Percentiles rank a stretch among this genome's conserved stretches.
Conservation (phyloP, 2,888 invertebrate species). For the Hydriomena furcata region DNA sequence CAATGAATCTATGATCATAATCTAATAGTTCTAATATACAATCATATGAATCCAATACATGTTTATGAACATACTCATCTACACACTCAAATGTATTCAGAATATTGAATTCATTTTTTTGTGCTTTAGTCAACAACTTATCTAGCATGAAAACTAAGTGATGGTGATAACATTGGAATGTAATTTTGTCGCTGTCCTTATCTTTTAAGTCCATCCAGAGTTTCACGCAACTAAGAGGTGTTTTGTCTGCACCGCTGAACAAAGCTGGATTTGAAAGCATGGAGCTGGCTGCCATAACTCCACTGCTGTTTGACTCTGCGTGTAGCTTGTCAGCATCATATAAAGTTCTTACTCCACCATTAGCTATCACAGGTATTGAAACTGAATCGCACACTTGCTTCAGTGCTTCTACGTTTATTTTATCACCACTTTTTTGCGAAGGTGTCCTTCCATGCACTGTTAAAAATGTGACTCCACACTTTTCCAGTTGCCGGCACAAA, state of each 20-base stretch:
- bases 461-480: slow-evolving; percentile 94
- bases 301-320: slow-evolving; percentile 87
- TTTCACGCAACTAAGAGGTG: slow-evolving; percentile 90
- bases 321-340: slow-evolving; percentile 88
- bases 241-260: slow-evolving; percentile 88
- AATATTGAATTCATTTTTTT: slow-evolving; percentile 91
- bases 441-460: slow-evolving; percentile 97
- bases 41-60: slow-evolving; percentile 69
- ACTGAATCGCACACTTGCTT: slow-evolving; percentile 87
- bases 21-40: slow-evolving; percentile 43
- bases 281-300: slow-evolving; percentile 97
- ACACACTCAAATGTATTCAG: slow-evolving; percentile 87
- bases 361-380: slow-evolving; percentile 94
- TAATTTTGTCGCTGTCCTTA: slow-evolving; percentile 83
- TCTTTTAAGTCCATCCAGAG: slow-evolving; percentile 91
- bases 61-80: slow-evolving; percentile 86
- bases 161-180: slow-evolving; percentile 96
- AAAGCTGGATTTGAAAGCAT: slow-evolving; percentile 95
- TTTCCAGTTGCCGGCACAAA: slow-evolving; percentile 90
- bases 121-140: slow-evolving; percentile 87
- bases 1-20: slow-evolving; percentile 50
- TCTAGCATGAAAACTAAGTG: slow-evolving; percentile 98
- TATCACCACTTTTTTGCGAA: slow-evolving; percentile 89
- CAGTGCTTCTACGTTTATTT: slow-evolving; percentile 88
- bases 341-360: slow-evolving; percentile 93